Evolutionary conservation across 2,888 invertebrate species (phyloP).

Genomic region (Ctenicera cuprea): DNA sequence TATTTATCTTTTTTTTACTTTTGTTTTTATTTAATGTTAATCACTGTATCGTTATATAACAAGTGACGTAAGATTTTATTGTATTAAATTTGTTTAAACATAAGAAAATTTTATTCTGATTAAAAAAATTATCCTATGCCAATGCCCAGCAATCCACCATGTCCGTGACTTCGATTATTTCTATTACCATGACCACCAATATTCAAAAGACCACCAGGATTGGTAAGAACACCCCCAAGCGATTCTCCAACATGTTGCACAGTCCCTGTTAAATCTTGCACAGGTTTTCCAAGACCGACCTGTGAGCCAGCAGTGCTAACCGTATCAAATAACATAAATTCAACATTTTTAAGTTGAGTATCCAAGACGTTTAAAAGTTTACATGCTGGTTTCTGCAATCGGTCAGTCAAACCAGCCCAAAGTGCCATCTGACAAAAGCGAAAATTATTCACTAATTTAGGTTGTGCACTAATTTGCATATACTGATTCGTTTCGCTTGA

Average conservation of each 20-base stretch:
- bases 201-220: not conserved
- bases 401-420: slow-evolving; percentile 79
- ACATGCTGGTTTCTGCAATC: slow-evolving; percentile 76
- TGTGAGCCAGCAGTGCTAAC: slow-evolving; percentile 16
- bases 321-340: slow-evolving; percentile 55
- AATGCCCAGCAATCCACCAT: not conserved
- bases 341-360: slow-evolving; percentile 57
- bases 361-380: slow-evolving; percentile 66
- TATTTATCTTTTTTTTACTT: no score
- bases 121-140: no score
- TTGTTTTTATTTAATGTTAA: no score
- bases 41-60: no score
- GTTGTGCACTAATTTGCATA: slow-evolving; percentile 74
- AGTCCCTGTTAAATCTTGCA: not conserved
- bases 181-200: not conserved
- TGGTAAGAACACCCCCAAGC: not conserved
- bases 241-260: not conserved
- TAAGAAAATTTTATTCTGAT: no score
- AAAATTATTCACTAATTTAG: slow-evolving; percentile 73
- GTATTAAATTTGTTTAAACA: no score
- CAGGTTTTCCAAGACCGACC: not conserved
- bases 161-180: not conserved
- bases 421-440: slow-evolving; percentile 82
- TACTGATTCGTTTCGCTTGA: slow-evolving; percentile 73
- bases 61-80: no score